Conservation (phyloP, 1,140 invertebrate species). For the Harlomillsia oculata region DNA sequence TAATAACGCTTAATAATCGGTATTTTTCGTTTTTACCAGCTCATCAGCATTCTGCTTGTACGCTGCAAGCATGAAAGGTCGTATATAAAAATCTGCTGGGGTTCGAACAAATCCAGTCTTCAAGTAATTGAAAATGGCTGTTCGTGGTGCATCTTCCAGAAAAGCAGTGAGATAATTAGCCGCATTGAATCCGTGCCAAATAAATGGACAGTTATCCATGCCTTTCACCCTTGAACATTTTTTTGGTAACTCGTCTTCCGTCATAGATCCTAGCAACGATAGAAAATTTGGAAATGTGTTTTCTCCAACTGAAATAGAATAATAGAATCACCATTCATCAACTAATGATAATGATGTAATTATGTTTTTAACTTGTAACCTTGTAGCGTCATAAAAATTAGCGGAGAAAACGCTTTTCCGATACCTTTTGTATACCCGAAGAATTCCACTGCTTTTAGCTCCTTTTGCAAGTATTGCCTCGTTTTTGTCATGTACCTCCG, state of each 20-base stretch:
- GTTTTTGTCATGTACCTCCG: slow-evolving; percentile 24
- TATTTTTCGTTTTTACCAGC: neutral
- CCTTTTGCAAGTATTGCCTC: slow-evolving; percentile 7
- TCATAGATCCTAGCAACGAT: slow-evolving; percentile 18
- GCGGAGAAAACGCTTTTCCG: no score
- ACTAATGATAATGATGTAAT: no score
- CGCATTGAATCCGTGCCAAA: slow-evolving; percentile 24
- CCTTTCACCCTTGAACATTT: neutral
- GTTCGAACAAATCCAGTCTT: slow-evolving; percentile 39
- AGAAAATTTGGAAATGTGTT: slow-evolving; percentile 32
- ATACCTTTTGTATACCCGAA: slow-evolving; percentile 31
- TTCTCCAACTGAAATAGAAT: slow-evolving; percentile 24
- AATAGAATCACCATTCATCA: no score
- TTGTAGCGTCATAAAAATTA: no score
- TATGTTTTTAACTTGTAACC: no score
- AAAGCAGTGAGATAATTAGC: slow-evolving; percentile 27
- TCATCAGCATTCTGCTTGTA: no score
- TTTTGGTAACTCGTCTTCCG: slow-evolving; percentile 7
- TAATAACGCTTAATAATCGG: no score
- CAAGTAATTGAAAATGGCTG: slow-evolving; percentile 41
- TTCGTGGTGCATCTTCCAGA: slow-evolving; percentile 32
- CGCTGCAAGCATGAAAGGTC: slow-evolving; percentile 38
- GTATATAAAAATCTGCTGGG: slow-evolving; percentile 41
- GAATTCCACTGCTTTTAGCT: slow-evolving; percentile 28
- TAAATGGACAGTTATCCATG: slow-evolving; percentile 26